Evolutionary conservation across 1,140 invertebrate genomes (phyloP), one percentile per base, ranked within the genome.

Genomic region (Yoshiicerus persimilis): DNA sequence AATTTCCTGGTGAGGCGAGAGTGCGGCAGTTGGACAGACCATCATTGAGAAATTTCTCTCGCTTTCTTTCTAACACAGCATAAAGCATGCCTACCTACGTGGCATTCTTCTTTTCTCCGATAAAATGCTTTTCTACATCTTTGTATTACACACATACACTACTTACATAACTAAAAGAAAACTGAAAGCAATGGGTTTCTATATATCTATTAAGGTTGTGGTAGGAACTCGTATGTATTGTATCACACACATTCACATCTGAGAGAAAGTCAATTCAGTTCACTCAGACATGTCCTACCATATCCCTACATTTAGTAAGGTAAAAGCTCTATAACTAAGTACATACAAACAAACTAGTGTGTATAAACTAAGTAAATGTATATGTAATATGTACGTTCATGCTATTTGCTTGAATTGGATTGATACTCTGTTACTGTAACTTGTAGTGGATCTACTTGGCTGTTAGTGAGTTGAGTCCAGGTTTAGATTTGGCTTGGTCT

Each of bases 1-100:
- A 87, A 87, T 87, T 87, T 87, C 64, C 75, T 87, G 77, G 87
- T 83, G 77, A 83, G 77, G 77, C 77, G 77, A 41, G 34, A 39
- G 34, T 34, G 34, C 77, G 66, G 77, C 77, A 83, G 34, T 83
- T 83, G 77, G 77, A 9, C 34, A 23, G 20, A 83, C 77, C 77
- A 83, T 83, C 77, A 83, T 83, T 23, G 30, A 83, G 77, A 83
- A 39, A 39, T 70, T 70, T 70, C 30, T 30, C 25, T 70, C 66
- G 25, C 66, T 70, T 66, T 70, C 66, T 70, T 30, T 27, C 66
- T 70, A 56, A 56, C n/a, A 66, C 66, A 30, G 66, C 66, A 13
- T 30, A 70, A 70, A 66, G 25, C 66, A 70, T 70, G 66, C 9
- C 11, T 30, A 70, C 11, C 66, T 32, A 70, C 66, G 30, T 56